These are phyloP conservation scores for Riparia riparia DNA, from an alignment of 2,113 vertebrate species.

Conservation along the genomic window DNA sequence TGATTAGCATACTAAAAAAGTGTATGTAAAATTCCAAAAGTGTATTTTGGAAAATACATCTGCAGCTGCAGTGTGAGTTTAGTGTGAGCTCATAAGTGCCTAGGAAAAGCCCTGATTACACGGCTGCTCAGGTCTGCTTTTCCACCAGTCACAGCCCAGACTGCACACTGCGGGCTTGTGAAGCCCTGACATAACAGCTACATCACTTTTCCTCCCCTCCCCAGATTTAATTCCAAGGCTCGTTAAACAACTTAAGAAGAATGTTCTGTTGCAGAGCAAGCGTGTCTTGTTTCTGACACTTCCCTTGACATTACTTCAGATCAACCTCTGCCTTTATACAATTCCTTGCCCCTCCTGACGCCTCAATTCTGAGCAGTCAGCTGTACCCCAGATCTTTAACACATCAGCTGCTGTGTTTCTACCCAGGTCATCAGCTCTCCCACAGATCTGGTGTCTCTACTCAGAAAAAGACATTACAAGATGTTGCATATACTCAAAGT, in stretches of 20 bases:
- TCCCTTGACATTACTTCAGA: not conserved
- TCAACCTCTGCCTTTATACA: not conserved
- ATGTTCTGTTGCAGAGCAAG: constrained; percentile 3
- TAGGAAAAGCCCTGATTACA: constrained; percentile 16
- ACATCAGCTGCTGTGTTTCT: not conserved
- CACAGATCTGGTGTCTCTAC: not conserved
- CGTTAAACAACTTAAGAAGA: constrained; percentile 9
- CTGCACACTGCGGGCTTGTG: not conserved
- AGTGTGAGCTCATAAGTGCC: constrained; percentile 16
- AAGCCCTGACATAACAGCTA: constrained; percentile 28
- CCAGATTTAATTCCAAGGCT: constrained; percentile 2
- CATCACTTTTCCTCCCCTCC: not conserved
- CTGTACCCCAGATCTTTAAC: not conserved
- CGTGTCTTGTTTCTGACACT: not conserved
- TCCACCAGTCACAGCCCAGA: not conserved
- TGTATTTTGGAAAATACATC: constrained; percentile 22
- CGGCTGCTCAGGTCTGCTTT: not conserved
- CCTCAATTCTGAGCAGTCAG: not conserved
- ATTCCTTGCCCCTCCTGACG: not conserved
- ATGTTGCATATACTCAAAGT: not conserved
- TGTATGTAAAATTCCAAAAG: not conserved
- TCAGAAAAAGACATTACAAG: not conserved
- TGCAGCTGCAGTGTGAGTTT: constrained; percentile 15
- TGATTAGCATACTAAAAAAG: constrained; percentile 21
- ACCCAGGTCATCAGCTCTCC: not conserved